Conservation (phyloP, 1,140 invertebrate species). For the Aphelenchoides avenae region DNA sequence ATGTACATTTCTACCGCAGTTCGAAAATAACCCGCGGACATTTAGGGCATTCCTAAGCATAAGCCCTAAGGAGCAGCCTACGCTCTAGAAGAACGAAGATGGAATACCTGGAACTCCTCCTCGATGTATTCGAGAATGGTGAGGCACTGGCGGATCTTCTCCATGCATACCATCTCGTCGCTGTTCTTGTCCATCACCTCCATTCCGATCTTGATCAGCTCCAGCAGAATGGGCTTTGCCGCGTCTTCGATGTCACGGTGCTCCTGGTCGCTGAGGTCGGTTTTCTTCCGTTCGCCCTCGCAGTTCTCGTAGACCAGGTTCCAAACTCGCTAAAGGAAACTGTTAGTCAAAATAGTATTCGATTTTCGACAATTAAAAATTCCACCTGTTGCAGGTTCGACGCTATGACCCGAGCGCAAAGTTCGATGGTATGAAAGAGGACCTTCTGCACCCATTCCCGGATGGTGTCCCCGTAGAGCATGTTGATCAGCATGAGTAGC, state of each 20-base stretch:
- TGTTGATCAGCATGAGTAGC: constrained; percentile 4
- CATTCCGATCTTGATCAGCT: constrained; percentile 11
- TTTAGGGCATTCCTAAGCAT: too few relatives aligned
- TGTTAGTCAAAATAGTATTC: too few relatives aligned
- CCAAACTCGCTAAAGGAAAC: constrained; percentile 16
- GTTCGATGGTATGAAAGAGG: constrained; percentile 19
- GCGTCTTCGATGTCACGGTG: constrained; percentile 15
- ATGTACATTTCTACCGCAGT: too few relatives aligned
- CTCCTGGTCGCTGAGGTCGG: constrained; percentile 5
- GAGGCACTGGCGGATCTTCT: constrained; percentile 22
- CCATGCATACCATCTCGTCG: constrained; percentile 13
- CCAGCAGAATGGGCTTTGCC: constrained; percentile 10
- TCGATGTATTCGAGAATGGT: constrained; percentile 15
- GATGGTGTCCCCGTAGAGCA: constrained; percentile 9
- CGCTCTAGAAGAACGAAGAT: too few relatives aligned
- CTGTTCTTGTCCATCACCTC: neutral
- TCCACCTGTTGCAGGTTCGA: constrained; percentile 16
- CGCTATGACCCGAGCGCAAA: constrained; percentile 13
- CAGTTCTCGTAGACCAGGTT: constrained; percentile 27
- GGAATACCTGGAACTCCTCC: constrained; percentile 16
- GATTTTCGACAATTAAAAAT: too few relatives aligned
- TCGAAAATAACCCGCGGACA: too few relatives aligned
- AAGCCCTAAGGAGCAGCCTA: too few relatives aligned
- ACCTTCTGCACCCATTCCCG: constrained; percentile 23
- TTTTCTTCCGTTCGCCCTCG: constrained; percentile 12